These are phyloP conservation scores for Mesoclemmys tuberculata DNA, from an alignment of 2,113 vertebrate genomes.

Conservation along the genomic window DNA sequence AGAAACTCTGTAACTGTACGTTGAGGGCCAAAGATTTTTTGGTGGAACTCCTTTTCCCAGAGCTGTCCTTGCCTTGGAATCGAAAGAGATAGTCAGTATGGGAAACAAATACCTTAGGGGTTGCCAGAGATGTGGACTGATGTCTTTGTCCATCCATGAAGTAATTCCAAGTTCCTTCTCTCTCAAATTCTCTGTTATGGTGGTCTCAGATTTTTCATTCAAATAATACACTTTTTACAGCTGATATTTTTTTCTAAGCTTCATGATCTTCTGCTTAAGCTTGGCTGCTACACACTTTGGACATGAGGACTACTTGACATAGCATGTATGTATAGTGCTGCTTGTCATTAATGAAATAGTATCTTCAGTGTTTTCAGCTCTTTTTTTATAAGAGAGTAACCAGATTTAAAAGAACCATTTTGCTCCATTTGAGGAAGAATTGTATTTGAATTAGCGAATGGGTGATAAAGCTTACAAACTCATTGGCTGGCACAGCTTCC, in stretches of 20 bases:
- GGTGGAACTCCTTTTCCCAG: background rate
- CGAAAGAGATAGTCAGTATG: background rate
- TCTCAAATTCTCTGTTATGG: background rate
- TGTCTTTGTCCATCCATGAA: too few species aligned
- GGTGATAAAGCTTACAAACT: background rate
- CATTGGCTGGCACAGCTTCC: background rate
- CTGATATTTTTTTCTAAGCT: background rate
- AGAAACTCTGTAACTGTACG: background rate
- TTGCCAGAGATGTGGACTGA: background rate
- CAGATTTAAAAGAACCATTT: background rate
- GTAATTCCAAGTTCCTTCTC: background rate
- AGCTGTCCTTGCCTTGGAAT: background rate
- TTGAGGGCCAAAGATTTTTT: background rate
- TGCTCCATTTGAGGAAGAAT: background rate
- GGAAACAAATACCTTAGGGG: background rate
- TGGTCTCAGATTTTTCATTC: background rate
- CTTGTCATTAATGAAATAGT: background rate
- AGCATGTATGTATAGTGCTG: background rate
- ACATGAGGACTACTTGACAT: background rate
- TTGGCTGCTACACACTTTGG: background rate
- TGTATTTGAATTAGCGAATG: background rate
- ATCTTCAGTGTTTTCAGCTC: background rate
- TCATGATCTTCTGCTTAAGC: background rate
- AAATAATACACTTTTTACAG: background rate
- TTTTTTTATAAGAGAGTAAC: slow-evolving; percentile 4